phyloP scores from a whole-genome alignment of 92 coral and sea anemone species.

The Phymanthus crucifer region DNA sequence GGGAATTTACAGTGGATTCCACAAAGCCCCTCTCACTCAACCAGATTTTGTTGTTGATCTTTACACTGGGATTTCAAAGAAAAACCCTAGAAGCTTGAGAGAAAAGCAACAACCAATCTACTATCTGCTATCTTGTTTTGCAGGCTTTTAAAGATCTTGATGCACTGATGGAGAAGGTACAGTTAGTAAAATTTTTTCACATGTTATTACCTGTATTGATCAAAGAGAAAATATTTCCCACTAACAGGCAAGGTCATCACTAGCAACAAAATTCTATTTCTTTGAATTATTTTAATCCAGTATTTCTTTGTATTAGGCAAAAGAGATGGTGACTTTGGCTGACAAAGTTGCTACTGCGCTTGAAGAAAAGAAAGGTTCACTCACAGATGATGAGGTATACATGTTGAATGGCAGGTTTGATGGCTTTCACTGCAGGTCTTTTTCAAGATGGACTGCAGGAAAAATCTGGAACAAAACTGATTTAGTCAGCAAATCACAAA shows the following conservation, averaged over 20 bases:
- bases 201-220: not conserved
- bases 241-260: not conserved
- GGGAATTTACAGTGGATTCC: too few relatives aligned
- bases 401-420: too few relatives aligned
- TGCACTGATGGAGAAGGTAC: slow-evolving; percentile 98
- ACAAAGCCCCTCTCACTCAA: too few relatives aligned
- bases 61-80: too few relatives aligned
- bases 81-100: too few relatives aligned
- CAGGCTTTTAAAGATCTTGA: slow-evolving; percentile 98
- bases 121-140: not conserved
- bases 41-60: too few relatives aligned
- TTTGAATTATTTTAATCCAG: not conserved
- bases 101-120: too few relatives aligned
- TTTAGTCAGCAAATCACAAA: too few relatives aligned
- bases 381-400: slow-evolving; percentile 93
- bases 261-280: not conserved
- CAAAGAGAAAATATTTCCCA: not conserved
- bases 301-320: slow-evolving; percentile 60
- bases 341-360: slow-evolving; percentile 94
- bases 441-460: too few relatives aligned
- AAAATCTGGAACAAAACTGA: too few relatives aligned
- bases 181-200: not conserved
- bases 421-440: too few relatives aligned
- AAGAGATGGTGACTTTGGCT: slow-evolving; percentile 95
- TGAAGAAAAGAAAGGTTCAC: slow-evolving; percentile 93